Evolutionary conservation across 2,797 vertebrate genomes (phyloP).

Genomic region (Melopsittacus undulatus): DNA sequence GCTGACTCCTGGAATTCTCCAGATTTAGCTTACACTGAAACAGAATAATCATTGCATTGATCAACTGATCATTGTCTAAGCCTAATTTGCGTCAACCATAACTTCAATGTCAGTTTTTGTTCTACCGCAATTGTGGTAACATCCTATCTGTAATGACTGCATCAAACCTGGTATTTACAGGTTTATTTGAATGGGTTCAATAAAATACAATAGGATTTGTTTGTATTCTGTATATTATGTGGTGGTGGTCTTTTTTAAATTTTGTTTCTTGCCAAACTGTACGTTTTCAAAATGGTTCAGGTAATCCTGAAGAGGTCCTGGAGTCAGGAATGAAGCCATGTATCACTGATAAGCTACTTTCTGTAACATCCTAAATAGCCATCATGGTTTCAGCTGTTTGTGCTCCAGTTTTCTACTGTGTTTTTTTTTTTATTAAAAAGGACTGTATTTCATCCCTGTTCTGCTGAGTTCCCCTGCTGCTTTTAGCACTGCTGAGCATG

Average conservation of each 20-base stretch:
- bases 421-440: not conserved
- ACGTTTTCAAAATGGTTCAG: not conserved
- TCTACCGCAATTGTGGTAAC: not conserved
- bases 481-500: not conserved
- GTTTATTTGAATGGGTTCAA: not conserved
- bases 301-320: not conserved
- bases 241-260: not conserved
- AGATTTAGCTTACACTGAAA: not conserved
- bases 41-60: not conserved
- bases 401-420: not conserved
- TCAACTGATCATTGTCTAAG: not conserved
- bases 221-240: not conserved
- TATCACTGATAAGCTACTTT: not conserved
- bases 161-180: not conserved
- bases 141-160: not conserved
- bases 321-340: not conserved
- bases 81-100: not conserved
- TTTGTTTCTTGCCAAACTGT: not conserved
- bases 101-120: not conserved
- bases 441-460: not conserved
- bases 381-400: not conserved
- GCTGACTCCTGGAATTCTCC: not conserved
- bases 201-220: not conserved
- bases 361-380: not conserved
- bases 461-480: not conserved